Percentiles rank a stretch among this genome's conserved stretches.
Evolutionary conservation across 2,888 invertebrate genomes (phyloP).

Genomic region (Calephelis perditalis): DNA sequence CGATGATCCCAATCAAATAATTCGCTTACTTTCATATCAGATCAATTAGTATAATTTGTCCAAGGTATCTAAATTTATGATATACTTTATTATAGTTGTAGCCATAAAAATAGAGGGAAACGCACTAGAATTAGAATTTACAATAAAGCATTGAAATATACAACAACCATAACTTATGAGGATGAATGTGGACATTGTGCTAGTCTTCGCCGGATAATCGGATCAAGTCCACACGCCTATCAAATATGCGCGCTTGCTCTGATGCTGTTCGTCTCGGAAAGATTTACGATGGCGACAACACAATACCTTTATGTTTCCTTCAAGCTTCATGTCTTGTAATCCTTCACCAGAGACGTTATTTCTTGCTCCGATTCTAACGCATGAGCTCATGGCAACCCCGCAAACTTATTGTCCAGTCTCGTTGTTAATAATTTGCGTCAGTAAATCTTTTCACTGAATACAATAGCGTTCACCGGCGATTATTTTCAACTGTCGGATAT

Average conservation of each 20-base stretch:
- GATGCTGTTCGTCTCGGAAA: conserved; percentile 19
- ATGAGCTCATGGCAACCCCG: conserved; percentile 12
- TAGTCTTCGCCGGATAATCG: conserved; percentile 15
- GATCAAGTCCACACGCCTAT: conserved; percentile 14
- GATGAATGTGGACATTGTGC: conserved; percentile 9
- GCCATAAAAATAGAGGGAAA: conserved; percentile 35
- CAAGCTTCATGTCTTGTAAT: conserved; percentile 6
- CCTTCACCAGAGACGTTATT: conserved; percentile 10
- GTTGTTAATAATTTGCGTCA: conserved; percentile 38
- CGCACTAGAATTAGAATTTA: background rate
- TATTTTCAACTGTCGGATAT: conserved; percentile 55
- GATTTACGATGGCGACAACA: conserved; percentile 20
- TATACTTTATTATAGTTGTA: conserved; percentile 20
- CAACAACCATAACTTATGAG: conserved; percentile 4
- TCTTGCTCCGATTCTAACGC: conserved; percentile 10
- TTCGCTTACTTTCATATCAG: too few species aligned
- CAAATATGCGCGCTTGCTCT: conserved; percentile 15
- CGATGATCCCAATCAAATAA: too few species aligned
- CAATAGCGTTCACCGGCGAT: conserved; percentile 51
- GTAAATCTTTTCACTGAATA: conserved; percentile 48
- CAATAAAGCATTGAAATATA: conserved; percentile 6
- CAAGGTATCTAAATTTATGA: background rate
- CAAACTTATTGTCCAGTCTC: conserved; percentile 25
- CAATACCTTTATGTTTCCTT: conserved; percentile 16
- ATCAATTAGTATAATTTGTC: too few species aligned